phyloP scores from a whole-genome alignment of 2,113 vertebrate species.

The Xenus cinereus region DNA sequence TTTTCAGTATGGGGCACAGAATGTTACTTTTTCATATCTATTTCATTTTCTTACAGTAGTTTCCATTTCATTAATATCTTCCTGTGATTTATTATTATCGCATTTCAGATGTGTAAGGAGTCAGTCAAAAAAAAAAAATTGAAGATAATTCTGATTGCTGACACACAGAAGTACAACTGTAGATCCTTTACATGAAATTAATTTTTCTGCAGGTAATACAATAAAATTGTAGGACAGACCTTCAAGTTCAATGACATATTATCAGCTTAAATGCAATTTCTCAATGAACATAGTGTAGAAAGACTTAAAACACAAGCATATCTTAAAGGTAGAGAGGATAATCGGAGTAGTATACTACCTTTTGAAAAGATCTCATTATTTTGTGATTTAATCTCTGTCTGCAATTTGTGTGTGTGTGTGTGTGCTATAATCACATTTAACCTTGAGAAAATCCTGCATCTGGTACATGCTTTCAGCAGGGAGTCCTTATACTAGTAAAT shows the following conservation, averaged over 20 bases:
- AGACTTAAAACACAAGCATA: slow-evolving; percentile 13
- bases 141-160: background rate
- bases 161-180: background rate
- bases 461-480: slow-evolving; percentile 38
- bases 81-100: slow-evolving; percentile 16
- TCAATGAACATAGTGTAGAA: background rate
- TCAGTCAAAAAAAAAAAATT: background rate
- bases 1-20: background rate
- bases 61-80: slow-evolving; percentile 11
- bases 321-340: slow-evolving; percentile 33
- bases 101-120: background rate
- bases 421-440: slow-evolving; percentile 43
- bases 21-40: slow-evolving; percentile 7
- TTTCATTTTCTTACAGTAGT: background rate
- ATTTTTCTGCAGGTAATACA: slow-evolving; percentile 9
- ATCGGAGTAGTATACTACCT: slow-evolving; percentile 14
- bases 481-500: slow-evolving; percentile 29
- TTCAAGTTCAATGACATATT: slow-evolving; percentile 5
- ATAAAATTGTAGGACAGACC: slow-evolving; percentile 1
- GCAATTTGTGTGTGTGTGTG: slow-evolving; percentile 1
- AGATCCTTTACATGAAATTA: background rate
- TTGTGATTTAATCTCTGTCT: slow-evolving; percentile 49
- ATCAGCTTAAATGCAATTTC: slow-evolving; percentile 20
- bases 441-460: slow-evolving; percentile 55
- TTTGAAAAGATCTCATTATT: slow-evolving; percentile 46